phyloP scores from a whole-genome alignment of 2,888 invertebrate species.

The Aphodius sticticus region DNA sequence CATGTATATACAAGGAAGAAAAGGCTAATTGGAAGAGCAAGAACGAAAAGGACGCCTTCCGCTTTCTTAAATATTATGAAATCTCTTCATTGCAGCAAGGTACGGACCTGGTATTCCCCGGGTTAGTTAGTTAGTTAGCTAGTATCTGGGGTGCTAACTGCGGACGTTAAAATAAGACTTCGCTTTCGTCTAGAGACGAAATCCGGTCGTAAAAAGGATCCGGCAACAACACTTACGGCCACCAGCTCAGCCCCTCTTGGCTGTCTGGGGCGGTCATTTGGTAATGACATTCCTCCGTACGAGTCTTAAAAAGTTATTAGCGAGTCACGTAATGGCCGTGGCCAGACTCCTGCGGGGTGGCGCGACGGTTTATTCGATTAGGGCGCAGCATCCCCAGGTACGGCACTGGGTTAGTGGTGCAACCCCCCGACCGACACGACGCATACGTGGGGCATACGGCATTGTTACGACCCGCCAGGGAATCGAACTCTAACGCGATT shows the following conservation, averaged over 20 bases:
- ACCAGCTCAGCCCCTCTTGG: slow-evolving; percentile 36
- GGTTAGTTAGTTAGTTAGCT: too few relatives aligned
- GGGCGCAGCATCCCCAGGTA: slow-evolving; percentile 48
- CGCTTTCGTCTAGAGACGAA: slow-evolving; percentile 40
- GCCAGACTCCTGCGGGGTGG: slow-evolving; percentile 40
- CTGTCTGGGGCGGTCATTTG: slow-evolving; percentile 49
- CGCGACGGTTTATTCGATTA: slow-evolving; percentile 51
- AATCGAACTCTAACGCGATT: slow-evolving; percentile 30
- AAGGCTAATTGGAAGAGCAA: too few relatives aligned
- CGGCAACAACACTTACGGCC: slow-evolving; percentile 48
- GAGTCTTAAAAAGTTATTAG: slow-evolving; percentile 56
- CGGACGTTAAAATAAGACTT: slow-evolving; percentile 28
- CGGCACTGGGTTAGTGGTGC: slow-evolving; percentile 37
- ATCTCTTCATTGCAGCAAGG: too few relatives aligned
- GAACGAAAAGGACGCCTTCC: too few relatives aligned
- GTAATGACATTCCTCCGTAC: slow-evolving; percentile 52
- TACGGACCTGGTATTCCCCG: too few relatives aligned
- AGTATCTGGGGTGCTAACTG: not conserved
- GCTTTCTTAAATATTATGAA: too few relatives aligned
- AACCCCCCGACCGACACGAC: slow-evolving; percentile 27
- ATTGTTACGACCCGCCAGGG: slow-evolving; percentile 21
- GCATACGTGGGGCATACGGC: slow-evolving; percentile 5
- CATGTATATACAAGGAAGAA: too few relatives aligned
- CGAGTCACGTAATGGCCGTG: slow-evolving; percentile 45
- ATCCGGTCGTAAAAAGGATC: slow-evolving; percentile 50